Base-by-base conservation (phyloP, 1,140 invertebrate species). In the Hirudo medicinalis region DNA sequence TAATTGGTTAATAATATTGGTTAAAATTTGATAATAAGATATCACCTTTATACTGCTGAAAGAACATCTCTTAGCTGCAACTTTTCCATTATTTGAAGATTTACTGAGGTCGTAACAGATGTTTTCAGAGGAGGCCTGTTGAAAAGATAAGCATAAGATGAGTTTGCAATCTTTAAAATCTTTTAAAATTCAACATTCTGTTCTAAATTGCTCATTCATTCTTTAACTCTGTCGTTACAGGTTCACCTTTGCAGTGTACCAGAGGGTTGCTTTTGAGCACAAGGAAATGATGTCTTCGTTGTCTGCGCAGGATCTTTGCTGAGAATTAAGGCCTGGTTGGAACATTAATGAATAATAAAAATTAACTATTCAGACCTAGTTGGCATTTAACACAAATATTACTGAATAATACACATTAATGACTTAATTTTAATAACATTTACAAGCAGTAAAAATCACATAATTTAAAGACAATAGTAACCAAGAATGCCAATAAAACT, bases 61-160 rank as follows among this genome's bases (percentile, higher is more conserved):
- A 9, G 22, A 32, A 15, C 57, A 63, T 25, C 22, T 63, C 19
- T 22, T 25, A 11, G 57, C 57, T 0, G 17, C 0, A 22, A 63
- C 57, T 9, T 63, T 8, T 25, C 13, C 57, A 32, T 63, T 63
- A 63, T 25, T 25, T 9, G 57, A 63, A 63, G 22, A 25, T 32
- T 32, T 63, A 63, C 57, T 63, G 8, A 63, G 57, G 29, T 63
- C 57, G 19, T 63, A 63, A n/a, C 57, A 63, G 22, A 32, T 63
- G 57, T 63, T 63, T 13, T n/a, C 29, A 9, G 22, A 25, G 11
- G 22, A 63, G 9, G 57, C 57, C 57, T 63, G 19, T 11, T 11
- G 13, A 63, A 13, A 25, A 63, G 17, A 11, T 6, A 63, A 11
- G 19, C 9, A 15, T 11, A 22, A 13, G 2, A 25, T 22, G 11